These are phyloP conservation scores for Paragorgia papillata DNA, from an alignment of 92 coral and sea anemone species.

Conservation along the genomic window DNA sequence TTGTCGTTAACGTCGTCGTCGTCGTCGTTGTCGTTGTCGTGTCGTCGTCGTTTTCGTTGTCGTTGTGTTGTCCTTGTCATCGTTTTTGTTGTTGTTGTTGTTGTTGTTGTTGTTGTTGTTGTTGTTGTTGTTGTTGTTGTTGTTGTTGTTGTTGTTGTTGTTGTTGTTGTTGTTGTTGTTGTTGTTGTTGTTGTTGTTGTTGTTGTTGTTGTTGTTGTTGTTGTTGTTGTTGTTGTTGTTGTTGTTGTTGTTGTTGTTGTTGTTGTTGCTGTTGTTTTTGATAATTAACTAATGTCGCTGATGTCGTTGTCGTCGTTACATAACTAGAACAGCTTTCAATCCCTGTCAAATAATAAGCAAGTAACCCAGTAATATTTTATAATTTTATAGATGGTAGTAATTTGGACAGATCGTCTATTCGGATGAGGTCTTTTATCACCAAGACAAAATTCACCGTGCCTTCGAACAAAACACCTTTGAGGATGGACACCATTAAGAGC, in stretches of 20 bases:
- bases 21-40: no score
- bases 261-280: neutral
- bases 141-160: neutral
- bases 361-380: no score
- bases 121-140: no score
- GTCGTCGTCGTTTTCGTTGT: no score
- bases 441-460: constrained; percentile 97
- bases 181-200: neutral
- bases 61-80: no score
- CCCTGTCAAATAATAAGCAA: neutral
- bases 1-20: no score
- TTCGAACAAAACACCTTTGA: constrained; percentile 38
- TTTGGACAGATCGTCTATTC: constrained; percentile 80
- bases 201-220: neutral
- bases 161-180: neutral
- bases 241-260: neutral
- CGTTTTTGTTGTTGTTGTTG: no score
- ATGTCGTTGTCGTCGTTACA: no score
- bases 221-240: neutral
- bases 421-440: constrained; percentile 87
- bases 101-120: no score
- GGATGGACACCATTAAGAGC: neutral
- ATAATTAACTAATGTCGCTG: no score
- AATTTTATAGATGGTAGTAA: constrained; percentile 74
- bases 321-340: no score